phyloP scores from a whole-genome alignment of 92 coral and sea anemone species.

The Phenganax subtilis region DNA sequence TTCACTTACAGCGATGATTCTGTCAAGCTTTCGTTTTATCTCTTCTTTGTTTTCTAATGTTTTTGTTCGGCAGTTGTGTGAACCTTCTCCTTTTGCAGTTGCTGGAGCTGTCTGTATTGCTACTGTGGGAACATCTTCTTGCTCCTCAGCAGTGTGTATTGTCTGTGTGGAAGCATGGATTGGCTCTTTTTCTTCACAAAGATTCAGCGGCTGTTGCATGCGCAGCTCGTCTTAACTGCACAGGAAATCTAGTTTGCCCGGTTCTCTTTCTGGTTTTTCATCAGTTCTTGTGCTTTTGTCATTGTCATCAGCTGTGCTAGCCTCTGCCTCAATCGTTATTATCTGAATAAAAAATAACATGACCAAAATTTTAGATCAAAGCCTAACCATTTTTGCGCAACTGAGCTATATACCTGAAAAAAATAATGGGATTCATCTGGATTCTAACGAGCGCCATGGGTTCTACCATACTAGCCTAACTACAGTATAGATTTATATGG shows the following conservation, averaged over 20 bases:
- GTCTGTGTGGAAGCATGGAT: not conserved
- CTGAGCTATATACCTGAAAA: no score
- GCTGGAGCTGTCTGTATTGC: not conserved
- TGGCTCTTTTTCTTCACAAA: not conserved
- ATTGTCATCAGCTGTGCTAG: not conserved
- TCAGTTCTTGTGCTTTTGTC: not conserved
- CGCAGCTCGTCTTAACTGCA: not conserved
- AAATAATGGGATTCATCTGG: no score
- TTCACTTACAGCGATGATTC: not conserved
- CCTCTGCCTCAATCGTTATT: constrained; percentile 12
- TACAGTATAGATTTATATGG: no score
- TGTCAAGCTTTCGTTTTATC: not conserved
- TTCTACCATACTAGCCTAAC: no score
- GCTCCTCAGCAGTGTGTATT: not conserved
- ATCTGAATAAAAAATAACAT: not conserved
- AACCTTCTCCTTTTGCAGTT: not conserved
- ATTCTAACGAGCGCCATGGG: no score
- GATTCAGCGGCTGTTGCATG: not conserved
- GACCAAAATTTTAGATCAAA: not conserved
- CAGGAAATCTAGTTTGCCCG: not conserved
- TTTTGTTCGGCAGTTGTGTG: not conserved
- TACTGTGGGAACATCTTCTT: not conserved
- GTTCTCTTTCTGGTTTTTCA: not conserved
- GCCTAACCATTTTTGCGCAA: no score
- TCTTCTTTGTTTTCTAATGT: not conserved